A percentile compares a stretch with the other conserved stretches of the same genome.
Conservation (phyloP, 2,113 vertebrate species). For the Mungos mungo region DNA sequence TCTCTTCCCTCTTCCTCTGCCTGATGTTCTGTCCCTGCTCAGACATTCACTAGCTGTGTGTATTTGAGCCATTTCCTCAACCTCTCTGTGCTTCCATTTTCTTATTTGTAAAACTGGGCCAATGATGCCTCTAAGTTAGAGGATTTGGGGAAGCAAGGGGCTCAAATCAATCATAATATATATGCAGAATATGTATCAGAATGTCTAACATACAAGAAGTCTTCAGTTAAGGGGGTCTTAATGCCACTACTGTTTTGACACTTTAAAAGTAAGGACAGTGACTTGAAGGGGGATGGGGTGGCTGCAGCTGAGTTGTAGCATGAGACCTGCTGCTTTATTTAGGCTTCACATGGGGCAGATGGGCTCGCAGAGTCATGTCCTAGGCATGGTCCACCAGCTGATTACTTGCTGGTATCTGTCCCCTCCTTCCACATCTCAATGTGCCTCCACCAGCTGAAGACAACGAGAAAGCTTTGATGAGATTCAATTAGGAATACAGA, state of each 20-base stretch:
- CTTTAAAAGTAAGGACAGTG: neutral
- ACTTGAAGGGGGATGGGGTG: neutral
- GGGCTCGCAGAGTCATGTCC: neutral
- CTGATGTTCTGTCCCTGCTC: neutral
- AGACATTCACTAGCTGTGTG: neutral
- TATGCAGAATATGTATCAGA: neutral
- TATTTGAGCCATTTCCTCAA: neutral
- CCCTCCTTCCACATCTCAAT: neutral
- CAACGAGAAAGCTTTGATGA: constrained; percentile 77
- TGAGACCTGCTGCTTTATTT: neutral
- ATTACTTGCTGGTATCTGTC: constrained; percentile 37
- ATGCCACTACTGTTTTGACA: too few species aligned
- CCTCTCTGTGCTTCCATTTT: neutral
- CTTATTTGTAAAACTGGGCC: neutral
- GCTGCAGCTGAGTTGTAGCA: too few species aligned
- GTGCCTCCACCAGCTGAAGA: constrained; percentile 66
- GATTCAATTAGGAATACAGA: constrained; percentile 78
- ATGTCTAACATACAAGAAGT: neutral
- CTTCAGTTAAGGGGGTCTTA: neutral
- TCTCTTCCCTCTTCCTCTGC: neutral
- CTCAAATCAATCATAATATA: neutral
- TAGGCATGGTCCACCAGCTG: neutral
- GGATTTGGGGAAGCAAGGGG: neutral
- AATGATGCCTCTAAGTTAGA: neutral
- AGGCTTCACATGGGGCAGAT: neutral